A percentile compares a stretch with the other conserved stretches of the same genome.
phyloP scores from a whole-genome alignment of 1,140 invertebrate genomes.

The Parasteatoda tepidariorum region DNA sequence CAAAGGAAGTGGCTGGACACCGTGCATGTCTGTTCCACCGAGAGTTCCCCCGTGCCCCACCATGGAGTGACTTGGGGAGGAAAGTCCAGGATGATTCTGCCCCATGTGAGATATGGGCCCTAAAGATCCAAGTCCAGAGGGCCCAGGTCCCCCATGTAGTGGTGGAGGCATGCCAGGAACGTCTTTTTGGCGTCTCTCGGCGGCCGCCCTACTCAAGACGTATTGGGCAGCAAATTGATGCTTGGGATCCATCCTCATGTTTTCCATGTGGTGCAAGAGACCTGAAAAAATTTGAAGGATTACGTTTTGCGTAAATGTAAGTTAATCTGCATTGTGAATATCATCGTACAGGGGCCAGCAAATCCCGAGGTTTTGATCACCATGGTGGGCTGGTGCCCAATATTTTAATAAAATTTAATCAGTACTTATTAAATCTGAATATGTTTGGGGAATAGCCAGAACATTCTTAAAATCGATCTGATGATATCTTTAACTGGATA shows the following conservation, averaged over 20 bases:
- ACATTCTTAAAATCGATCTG: no score
- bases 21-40: constrained; percentile 60
- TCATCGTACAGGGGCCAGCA: no score
- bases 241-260: constrained; percentile 96
- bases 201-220: constrained; percentile 88
- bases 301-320: no score
- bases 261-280: constrained; percentile 92
- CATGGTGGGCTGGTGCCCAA: no score
- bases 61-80: constrained; percentile 60
- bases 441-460: no score
- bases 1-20: constrained; percentile 61
- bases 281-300: constrained; percentile 75
- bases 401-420: no score
- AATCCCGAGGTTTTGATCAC: no score
- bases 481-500: no score
- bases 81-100: constrained; percentile 60
- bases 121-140: constrained; percentile 60
- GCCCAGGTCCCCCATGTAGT: constrained; percentile 57
- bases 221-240: constrained; percentile 95
- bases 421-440: no score
- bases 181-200: constrained; percentile 86
- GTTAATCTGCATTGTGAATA: not conserved
- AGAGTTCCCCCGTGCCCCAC: constrained; percentile 56
- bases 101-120: constrained; percentile 60
- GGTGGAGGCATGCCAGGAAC: constrained; percentile 56